A percentile compares a stretch with the other conserved stretches of the same genome.
Conservation (phyloP, 2,888 invertebrate genomes). For the Smittia aterrima region DNA sequence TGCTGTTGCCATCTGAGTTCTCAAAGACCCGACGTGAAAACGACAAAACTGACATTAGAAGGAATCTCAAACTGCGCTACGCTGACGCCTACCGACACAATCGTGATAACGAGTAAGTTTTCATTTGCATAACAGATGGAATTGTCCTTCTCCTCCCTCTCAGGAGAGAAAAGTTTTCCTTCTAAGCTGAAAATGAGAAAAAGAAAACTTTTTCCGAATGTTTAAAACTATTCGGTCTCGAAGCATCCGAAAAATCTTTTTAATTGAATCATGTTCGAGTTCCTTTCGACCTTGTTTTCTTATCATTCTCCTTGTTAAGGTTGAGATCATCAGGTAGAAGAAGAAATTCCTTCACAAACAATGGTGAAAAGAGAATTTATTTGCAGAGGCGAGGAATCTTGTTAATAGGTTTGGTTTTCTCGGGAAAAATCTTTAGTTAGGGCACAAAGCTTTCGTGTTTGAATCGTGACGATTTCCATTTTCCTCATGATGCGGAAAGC, state of each 20-base stretch:
- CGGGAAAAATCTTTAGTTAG: too few relatives aligned
- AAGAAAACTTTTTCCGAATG: neutral
- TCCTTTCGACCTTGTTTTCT: neutral
- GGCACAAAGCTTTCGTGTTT: too few relatives aligned
- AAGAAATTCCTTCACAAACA: neutral
- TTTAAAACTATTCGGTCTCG: neutral
- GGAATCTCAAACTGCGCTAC: constrained; percentile 73
- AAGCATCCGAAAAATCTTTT: constrained; percentile 1
- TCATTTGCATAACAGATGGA: neutral
- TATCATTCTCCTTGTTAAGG: neutral
- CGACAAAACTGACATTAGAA: constrained; percentile 76
- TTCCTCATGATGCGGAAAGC: too few relatives aligned
- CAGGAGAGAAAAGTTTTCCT: neutral
- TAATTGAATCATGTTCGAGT: neutral
- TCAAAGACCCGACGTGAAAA: constrained; percentile 74
- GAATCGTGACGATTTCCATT: too few relatives aligned
- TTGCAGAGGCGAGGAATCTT: too few relatives aligned
- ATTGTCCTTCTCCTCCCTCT: neutral
- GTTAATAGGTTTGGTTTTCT: too few relatives aligned
- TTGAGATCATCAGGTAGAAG: constrained; percentile 6
- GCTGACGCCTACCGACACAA: constrained; percentile 66
- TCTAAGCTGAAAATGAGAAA: neutral
- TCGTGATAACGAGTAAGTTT: constrained; percentile 53
- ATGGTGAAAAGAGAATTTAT: too few relatives aligned
- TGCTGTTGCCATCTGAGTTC: constrained; percentile 75